Conservation (phyloP, 2,797 vertebrate species). For the Esox masquinongy region DNA sequence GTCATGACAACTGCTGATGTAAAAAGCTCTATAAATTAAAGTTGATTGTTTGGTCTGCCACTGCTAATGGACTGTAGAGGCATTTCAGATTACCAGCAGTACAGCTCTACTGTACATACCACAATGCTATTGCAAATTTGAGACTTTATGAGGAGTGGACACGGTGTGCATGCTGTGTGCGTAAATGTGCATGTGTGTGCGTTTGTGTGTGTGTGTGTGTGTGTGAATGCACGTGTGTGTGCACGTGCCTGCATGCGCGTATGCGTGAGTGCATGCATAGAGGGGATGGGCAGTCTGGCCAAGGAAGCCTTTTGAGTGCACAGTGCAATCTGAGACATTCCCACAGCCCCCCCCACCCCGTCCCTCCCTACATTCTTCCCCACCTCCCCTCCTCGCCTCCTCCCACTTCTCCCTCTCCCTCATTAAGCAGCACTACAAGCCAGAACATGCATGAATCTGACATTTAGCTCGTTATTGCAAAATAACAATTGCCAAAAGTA, state of each 20-base stretch:
- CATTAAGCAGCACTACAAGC: no score
- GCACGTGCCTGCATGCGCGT: background rate
- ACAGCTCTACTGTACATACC: background rate
- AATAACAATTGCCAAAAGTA: no score
- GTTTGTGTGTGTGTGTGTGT: background rate
- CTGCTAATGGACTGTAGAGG: background rate
- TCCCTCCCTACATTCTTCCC: background rate
- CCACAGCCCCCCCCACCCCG: background rate
- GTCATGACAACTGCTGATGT: no score
- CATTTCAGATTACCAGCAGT: background rate
- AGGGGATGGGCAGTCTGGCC: background rate
- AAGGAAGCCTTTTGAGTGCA: constrained; percentile 6
- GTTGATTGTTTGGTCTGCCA: background rate
- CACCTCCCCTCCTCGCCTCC: background rate
- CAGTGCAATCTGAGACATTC: constrained; percentile 2
- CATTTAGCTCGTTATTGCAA: no score
- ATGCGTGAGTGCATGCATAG: background rate
- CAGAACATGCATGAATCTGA: no score
- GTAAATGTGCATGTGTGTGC: background rate
- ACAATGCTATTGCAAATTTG: background rate
- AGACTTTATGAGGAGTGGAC: background rate
- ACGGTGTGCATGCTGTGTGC: background rate
- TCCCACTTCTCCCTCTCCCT: background rate
- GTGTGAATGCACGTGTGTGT: background rate
- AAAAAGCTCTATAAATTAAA: no score